phyloP scores from a whole-genome alignment of 2,113 vertebrate species.

The Apus apus region DNA sequence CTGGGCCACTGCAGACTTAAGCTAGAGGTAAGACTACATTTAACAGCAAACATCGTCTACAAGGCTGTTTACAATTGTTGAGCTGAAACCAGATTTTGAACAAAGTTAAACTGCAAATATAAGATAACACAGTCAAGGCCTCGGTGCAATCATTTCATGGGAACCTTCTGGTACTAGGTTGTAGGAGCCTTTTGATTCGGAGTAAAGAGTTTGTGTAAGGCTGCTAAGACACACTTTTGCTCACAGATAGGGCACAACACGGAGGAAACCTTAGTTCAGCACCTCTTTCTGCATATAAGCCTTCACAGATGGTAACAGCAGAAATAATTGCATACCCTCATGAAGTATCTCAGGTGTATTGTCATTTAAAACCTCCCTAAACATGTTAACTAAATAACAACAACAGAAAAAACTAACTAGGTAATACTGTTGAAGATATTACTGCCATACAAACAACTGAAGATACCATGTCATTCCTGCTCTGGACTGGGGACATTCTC shows the following conservation, averaged over 20 bases:
- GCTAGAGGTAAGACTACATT: neutral
- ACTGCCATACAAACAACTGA: neutral
- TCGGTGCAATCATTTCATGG: neutral
- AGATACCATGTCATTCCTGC: neutral
- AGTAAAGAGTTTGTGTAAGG: neutral
- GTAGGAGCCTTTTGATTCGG: neutral
- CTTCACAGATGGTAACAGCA: neutral
- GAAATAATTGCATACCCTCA: neutral
- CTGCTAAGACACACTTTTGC: neutral
- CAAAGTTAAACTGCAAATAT: neutral
- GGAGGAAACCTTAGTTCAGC: neutral
- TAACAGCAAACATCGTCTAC: neutral
- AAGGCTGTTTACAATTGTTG: neutral
- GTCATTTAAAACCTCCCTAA: neutral
- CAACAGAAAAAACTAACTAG: neutral
- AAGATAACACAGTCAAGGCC: neutral
- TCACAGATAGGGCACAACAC: neutral
- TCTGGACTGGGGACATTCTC: neutral
- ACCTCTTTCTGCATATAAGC: neutral
- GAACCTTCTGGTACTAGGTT: neutral
- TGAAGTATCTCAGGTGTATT: neutral
- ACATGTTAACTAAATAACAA: neutral
- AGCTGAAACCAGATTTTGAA: neutral
- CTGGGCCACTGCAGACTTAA: neutral
- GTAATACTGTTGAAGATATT: neutral